Percentiles rank a stretch among this genome's conserved stretches.
These are phyloP conservation scores for Carassius auratus DNA, from an alignment of 2,113 vertebrate genomes.

Conservation along the genomic window DNA sequence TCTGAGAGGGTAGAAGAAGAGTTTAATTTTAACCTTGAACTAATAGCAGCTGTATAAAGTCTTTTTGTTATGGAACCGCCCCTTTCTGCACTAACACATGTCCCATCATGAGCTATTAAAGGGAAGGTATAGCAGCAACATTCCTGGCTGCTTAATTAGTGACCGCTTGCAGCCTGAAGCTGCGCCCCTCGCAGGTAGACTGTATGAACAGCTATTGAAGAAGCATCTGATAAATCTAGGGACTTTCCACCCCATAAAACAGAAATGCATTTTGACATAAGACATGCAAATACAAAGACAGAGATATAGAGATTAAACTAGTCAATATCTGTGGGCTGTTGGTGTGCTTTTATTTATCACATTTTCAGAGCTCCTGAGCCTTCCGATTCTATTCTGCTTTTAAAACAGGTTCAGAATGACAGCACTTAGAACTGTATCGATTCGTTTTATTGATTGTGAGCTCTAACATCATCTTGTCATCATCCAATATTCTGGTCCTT, in stretches of 20 bases:
- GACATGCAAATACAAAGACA: background rate
- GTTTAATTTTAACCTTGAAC: slow-evolving; percentile 33
- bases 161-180: background rate
- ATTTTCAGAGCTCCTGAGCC: background rate
- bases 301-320: background rate
- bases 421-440: background rate
- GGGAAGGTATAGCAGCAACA: background rate
- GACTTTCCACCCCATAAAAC: slow-evolving; percentile 17
- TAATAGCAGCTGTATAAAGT: background rate
- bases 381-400: background rate
- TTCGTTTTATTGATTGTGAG: slow-evolving; percentile 4
- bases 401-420: background rate
- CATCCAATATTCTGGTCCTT: background rate
- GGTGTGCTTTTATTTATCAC: background rate
- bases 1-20: background rate
- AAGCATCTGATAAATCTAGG: background rate
- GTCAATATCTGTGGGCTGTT: background rate
- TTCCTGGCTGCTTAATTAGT: background rate
- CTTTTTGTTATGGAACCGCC: background rate
- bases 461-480: background rate
- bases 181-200: slow-evolving; percentile 39
- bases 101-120: background rate
- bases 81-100: background rate
- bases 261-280: background rate
- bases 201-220: slow-evolving; percentile 5